Evolutionary conservation across 2,797 vertebrate genomes (phyloP).

Genomic region (Chloroceryle inda): DNA sequence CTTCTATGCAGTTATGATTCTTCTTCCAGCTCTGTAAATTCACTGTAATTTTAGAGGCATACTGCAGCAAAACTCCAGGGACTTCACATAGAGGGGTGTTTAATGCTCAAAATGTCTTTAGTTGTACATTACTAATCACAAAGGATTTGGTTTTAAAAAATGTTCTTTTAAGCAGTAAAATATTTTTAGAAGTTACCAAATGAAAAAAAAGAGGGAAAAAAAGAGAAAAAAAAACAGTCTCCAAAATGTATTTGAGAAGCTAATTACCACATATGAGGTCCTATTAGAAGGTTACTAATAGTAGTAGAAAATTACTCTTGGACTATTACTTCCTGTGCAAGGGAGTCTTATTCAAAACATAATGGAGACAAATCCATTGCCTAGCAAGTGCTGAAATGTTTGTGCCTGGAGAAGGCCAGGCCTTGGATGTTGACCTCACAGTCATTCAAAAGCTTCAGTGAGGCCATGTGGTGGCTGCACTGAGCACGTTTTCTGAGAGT

Average conservation of each 20-base stretch:
- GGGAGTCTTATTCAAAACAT: neutral
- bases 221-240: neutral
- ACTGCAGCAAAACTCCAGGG: conserved; percentile 16
- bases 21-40: conserved; percentile 34
- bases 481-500: neutral
- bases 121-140: conserved; percentile 45
- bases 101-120: conserved; percentile 53
- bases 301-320: conserved; percentile 13
- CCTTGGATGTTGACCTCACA: neutral
- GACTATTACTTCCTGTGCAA: conserved; percentile 52
- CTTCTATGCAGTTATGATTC: neutral
- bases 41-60: conserved; percentile 6
- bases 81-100: conserved; percentile 37
- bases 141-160: conserved; percentile 27
- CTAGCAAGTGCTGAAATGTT: neutral
- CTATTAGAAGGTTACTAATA: conserved; percentile 7
- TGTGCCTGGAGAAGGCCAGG: neutral
- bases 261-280: neutral
- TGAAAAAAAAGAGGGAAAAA: neutral
- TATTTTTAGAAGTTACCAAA: conserved; percentile 11
- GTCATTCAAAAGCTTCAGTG: neutral
- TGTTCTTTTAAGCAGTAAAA: neutral
- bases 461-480: neutral
- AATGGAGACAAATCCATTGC: conserved; percentile 18
- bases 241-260: neutral